Percentiles rank a stretch among this genome's conserved stretches.
These are phyloP conservation scores for Mastomys natalensis DNA, from an alignment of 2,113 vertebrate genomes.

Conservation along the genomic window DNA sequence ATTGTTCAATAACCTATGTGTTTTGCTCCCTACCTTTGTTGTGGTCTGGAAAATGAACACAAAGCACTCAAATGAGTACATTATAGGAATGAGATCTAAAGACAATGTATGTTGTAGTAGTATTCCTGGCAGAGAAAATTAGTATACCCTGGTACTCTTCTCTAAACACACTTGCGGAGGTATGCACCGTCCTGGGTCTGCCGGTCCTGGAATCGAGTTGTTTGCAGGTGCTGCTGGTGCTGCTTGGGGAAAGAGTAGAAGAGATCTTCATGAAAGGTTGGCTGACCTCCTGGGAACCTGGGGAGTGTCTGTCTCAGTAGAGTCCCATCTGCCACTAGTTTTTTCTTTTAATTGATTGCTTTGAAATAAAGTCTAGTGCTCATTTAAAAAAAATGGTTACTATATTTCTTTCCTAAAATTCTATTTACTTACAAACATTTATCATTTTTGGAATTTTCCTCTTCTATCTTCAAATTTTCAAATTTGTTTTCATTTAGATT, in stretches of 20 bases:
- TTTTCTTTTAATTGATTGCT: neutral
- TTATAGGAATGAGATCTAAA: neutral
- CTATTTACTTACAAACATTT: neutral
- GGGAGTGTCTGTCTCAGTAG: neutral
- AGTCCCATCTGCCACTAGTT: neutral
- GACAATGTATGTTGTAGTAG: neutral
- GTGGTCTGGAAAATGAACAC: neutral
- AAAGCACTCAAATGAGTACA: neutral
- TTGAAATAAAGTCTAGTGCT: neutral
- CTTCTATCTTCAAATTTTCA: neutral
- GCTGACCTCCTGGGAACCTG: neutral
- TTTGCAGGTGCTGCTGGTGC: neutral
- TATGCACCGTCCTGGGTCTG: neutral
- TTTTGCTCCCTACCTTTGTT: neutral
- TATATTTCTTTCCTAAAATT: neutral
- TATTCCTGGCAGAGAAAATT: conserved; percentile 12
- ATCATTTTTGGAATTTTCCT: neutral
- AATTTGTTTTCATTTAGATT: neutral
- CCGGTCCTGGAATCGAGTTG: neutral
- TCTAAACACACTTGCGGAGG: neutral
- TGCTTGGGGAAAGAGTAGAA: neutral
- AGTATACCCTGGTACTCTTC: neutral
- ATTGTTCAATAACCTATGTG: neutral
- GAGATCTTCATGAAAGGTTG: neutral
- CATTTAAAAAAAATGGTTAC: neutral